phyloP scores from a whole-genome alignment of 2,888 invertebrate species.

The Mesorhabditis sp. region DNA sequence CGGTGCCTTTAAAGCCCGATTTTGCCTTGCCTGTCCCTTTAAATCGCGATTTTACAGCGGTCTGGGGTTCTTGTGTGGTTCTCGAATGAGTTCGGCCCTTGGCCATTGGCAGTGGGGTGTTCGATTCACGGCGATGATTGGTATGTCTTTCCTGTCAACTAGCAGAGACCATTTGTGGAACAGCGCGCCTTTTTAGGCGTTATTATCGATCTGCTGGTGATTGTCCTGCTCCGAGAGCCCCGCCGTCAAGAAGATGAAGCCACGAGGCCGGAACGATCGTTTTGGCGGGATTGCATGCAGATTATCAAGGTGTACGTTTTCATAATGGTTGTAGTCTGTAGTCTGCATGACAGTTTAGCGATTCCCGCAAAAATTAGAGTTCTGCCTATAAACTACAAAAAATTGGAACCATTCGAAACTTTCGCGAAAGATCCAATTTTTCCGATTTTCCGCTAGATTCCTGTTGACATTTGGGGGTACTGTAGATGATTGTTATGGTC shows the following conservation, averaged over 20 bases:
- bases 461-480: no score
- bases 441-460: no score
- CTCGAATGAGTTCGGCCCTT: conserved; percentile 73
- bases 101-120: conserved; percentile 86
- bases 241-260: conserved; percentile 5
- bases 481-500: no score
- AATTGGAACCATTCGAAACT: no score
- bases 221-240: not conserved
- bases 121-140: conserved; percentile 70
- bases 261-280: not conserved
- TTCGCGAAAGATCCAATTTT: no score
- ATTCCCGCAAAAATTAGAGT: no score
- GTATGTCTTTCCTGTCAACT: conserved; percentile 11
- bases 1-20: not conserved
- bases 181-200: not conserved
- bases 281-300: not conserved
- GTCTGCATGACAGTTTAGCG: no score
- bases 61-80: conserved; percentile 91
- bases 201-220: not conserved
- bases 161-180: no score
- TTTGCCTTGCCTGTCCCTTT: not conserved
- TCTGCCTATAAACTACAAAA: no score
- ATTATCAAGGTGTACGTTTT: not conserved
- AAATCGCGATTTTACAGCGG: conserved; percentile 66
- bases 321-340: no score